These are phyloP conservation scores for Gastracanthus pulcherrimus DNA, from an alignment of 2,888 invertebrate species.

Conservation along the genomic window DNA sequence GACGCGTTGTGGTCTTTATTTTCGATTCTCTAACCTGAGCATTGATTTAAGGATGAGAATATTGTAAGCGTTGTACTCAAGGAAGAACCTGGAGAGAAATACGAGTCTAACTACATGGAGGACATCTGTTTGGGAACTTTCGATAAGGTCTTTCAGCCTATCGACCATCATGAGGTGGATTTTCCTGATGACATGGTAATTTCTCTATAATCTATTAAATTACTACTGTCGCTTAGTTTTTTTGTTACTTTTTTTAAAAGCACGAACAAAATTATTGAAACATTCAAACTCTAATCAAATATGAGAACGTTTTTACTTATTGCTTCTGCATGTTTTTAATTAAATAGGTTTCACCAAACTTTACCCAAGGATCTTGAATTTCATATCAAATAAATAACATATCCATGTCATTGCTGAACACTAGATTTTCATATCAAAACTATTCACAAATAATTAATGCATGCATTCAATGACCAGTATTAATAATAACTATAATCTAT, in stretches of 20 bases:
- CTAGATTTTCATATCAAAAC: too few species aligned
- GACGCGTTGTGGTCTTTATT: conserved; percentile 60
- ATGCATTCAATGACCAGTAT: background rate
- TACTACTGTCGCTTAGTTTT: too few species aligned
- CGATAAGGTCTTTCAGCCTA: conserved; percentile 74
- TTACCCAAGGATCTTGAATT: too few species aligned
- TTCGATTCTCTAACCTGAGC: conserved; percentile 62
- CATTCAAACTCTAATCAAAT: too few species aligned
- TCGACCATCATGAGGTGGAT: conserved; percentile 73
- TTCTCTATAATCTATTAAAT: background rate
- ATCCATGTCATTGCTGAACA: too few species aligned
- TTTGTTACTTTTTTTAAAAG: too few species aligned
- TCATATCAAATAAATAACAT: too few species aligned
- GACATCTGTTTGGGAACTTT: conserved; percentile 74
- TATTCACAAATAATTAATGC: too few species aligned
- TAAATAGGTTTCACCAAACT: too few species aligned
- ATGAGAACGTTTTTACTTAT: too few species aligned
- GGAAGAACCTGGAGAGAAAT: conserved; percentile 72
- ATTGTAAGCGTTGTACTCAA: conserved; percentile 73
- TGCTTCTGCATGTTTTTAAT: too few species aligned
- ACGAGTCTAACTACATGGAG: conserved; percentile 74
- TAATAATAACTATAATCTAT: background rate
- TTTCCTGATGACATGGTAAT: conserved; percentile 74
- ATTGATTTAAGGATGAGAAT: conserved; percentile 73
- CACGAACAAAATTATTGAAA: background rate